phyloP scores from a whole-genome alignment of 2,113 vertebrate genomes.

The Xenopus tropicalis region UCB_Xtro_10.0 CM004445.2:46434501-46435000 shows the following conservation, averaged over 20 bases:
- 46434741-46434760: conserved; percentile 32
- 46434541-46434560: neutral
- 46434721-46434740: conserved; percentile 40
- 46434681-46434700: conserved; percentile 15
- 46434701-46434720: conserved; percentile 34
- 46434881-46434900: conserved; percentile 3
- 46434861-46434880: conserved; percentile 41
- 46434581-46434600: conserved; percentile 19
- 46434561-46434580: conserved; percentile 1
- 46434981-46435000: neutral
- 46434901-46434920: conserved; percentile 28
- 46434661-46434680: conserved; percentile 27
- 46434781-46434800: conserved; percentile 38
- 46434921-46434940: neutral
- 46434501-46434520: neutral
- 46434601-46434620: conserved; percentile 24
- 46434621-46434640: conserved; percentile 41
- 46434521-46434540: neutral
- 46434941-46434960: neutral
- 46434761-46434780: conserved; percentile 27
- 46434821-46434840: conserved; percentile 44
- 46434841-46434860: conserved; percentile 44
- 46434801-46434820: conserved; percentile 43
- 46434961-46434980: conserved; percentile 23
- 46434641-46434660: conserved; percentile 17